Evolutionary conservation across 1,140 invertebrate genomes (phyloP).

Genomic region (Gonatopus flavifemur): DNA sequence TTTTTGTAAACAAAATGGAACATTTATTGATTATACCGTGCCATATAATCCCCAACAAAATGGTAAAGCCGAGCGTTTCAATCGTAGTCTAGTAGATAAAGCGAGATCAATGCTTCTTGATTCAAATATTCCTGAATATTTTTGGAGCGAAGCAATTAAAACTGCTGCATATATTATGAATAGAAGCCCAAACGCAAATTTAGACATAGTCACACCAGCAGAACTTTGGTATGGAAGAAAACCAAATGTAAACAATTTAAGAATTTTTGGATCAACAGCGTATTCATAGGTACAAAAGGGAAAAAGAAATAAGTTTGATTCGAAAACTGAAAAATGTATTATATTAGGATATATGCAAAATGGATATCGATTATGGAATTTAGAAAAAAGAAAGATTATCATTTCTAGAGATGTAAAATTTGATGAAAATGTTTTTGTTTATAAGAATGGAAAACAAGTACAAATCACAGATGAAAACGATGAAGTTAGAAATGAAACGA

Average conservation of each 20-base stretch:
- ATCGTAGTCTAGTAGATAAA: conserved; percentile 30
- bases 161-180: background rate
- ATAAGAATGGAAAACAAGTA: background rate
- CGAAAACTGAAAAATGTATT: conserved; percentile 25
- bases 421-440: too few relatives aligned
- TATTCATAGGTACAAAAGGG: background rate
- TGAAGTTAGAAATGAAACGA: too few relatives aligned
- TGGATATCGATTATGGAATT: background rate
- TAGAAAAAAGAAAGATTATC: too few relatives aligned
- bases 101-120: background rate
- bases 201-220: background rate
- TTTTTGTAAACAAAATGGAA: conserved; percentile 24
- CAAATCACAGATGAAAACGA: background rate
- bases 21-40: conserved; percentile 28
- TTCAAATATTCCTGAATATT: background rate
- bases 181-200: background rate
- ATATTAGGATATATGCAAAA: conserved; percentile 16
- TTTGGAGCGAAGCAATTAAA: background rate
- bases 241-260: background rate
- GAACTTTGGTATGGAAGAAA: background rate
- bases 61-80: conserved; percentile 44
- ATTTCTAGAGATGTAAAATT: too few relatives aligned
- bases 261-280: background rate
- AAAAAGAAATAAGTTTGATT: background rate
- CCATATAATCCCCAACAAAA: conserved; percentile 45